Evolutionary conservation across 2,113 vertebrate genomes (phyloP), one percentile per base, ranked within the genome.

Genomic region (Hyla sarda): DNA sequence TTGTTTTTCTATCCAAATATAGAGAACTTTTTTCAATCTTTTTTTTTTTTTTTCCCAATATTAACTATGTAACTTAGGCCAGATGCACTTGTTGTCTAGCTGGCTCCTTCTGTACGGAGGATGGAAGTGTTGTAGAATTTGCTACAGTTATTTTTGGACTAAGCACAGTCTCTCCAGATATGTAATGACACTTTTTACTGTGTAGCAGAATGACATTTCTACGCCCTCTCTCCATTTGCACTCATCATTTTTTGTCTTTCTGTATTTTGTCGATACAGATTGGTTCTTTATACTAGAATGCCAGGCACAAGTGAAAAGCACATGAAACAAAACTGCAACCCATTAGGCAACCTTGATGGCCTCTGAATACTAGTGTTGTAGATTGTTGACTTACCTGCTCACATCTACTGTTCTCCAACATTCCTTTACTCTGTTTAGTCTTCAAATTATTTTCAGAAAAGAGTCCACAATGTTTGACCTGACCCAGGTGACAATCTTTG

Each of bases 121-220:
- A n/a, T 58, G 32, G 12, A 79, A 58, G 52, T 60, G 76, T 41
- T 41, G 54, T 37, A 56, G 23, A 80, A 45, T 45, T 80, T 25
- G 7, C 21, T 62, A 54, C 34, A 41, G 77, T 62, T 60, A 80
- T 80, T 80, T 79, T 80, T 62, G 54, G 23, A 41, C 34, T 28
- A 25, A 14, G 54, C 54, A 5, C 16, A 16, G 77, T 60, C 77
- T 79, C 34, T 60, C 28, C 32, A 60, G 52, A 79, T 21, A 23
- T 60, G 77, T 80, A 80, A 60, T 80, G 13, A 19, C 56, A 62
- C 34, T 60, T 79, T 75, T 76, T 60, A 45, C 45, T 45, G 25
- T 60, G 54, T 45, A 80, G 30, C 77, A 16, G 34, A 8, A n/a
- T 60, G 52, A 79, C 76, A 79, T 79, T 79, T 60, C 19, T 58